Conservation (phyloP, 2,797 vertebrate genomes). For the Trematocara caparti region DNA sequence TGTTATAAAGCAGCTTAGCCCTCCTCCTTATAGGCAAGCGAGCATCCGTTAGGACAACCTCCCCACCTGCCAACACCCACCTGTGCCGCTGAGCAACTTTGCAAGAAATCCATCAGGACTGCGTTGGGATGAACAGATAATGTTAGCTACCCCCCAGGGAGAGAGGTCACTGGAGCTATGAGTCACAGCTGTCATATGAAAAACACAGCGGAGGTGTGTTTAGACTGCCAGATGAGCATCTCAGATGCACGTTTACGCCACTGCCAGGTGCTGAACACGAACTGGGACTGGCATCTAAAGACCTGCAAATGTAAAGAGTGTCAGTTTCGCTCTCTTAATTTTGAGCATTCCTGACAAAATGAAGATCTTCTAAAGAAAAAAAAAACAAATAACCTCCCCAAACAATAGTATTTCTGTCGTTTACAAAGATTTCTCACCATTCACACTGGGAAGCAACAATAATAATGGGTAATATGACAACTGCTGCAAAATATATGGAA, state of each 20-base stretch:
- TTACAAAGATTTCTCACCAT: background rate
- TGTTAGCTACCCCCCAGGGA: slow-evolving; percentile 12
- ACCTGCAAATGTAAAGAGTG: background rate
- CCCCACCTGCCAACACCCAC: slow-evolving; percentile 3
- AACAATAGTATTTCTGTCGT: background rate
- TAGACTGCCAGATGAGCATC: slow-evolving; percentile 37
- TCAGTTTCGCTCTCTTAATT: background rate
- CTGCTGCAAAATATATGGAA: background rate
- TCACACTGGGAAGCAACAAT: background rate
- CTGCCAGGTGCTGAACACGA: slow-evolving; percentile 12
- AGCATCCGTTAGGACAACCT: background rate
- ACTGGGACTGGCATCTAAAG: slow-evolving; percentile 18
- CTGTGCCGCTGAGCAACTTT: slow-evolving; percentile 19
- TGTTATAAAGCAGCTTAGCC: slow-evolving; percentile 33
- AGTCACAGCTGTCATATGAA: slow-evolving; percentile 44
- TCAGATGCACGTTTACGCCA: slow-evolving; percentile 2
- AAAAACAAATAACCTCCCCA: background rate
- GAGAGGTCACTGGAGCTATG: slow-evolving; percentile 38
- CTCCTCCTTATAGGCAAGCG: background rate
- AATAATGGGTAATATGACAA: background rate
- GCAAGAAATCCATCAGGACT: slow-evolving; percentile 43
- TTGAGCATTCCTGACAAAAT: background rate
- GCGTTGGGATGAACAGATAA: slow-evolving; percentile 40
- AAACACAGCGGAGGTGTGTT: slow-evolving; percentile 29
- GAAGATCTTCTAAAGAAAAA: background rate